Base-by-base conservation (phyloP, 2,797 vertebrate species). In the Eutrigla gurnardus region DNA sequence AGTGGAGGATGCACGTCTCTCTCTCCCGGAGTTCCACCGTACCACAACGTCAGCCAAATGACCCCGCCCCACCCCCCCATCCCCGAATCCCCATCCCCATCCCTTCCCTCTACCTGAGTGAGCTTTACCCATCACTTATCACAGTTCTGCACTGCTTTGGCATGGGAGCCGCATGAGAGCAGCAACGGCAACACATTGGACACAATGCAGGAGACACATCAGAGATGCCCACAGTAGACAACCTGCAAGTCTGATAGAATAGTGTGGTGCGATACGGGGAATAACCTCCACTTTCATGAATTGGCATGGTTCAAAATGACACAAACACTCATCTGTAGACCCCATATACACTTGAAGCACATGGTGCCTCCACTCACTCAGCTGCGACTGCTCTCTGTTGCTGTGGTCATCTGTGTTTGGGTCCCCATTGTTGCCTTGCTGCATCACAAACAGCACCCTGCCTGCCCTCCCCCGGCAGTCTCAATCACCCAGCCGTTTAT, bases 1-100 rank as follows among this genome's bases (percentile, higher is more conserved):
- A 95, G 95, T 96, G 89, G 86, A 91, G 54, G 83, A 94, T 87
- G 94, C 93, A 93, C 76, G 89, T 76, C 64, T 81, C 78, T 84
- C 60, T 84, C 60, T 83, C 54, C 54, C 2, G 10, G 83, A 86
- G 88, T 90, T 89, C 86, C 92, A 89, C 89, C 67, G 85, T 91
- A 79, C 89, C 88, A 65, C 60, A 12, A 47, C 1, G 82, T 91
- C 90, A 89, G 90, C 88, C 89, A 59, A 71, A 49, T 33, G n/a
- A 52, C 65, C 25, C 25, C 25, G 25, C 25, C 25, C 25, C 25
- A 25, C 25, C 42, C 61, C 65, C 59, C 65, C 62, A 32, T 42
- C 11, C 64, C 35, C 6, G 42, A 25, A 25, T 13, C 42, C 49
- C 7, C 15, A 17, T 57, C 66, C 58, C 46, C 3, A 32, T 47